These are phyloP conservation scores for Sarcophilus harrisii DNA, from an alignment of 2,797 vertebrate species.

Conservation along the genomic window DNA sequence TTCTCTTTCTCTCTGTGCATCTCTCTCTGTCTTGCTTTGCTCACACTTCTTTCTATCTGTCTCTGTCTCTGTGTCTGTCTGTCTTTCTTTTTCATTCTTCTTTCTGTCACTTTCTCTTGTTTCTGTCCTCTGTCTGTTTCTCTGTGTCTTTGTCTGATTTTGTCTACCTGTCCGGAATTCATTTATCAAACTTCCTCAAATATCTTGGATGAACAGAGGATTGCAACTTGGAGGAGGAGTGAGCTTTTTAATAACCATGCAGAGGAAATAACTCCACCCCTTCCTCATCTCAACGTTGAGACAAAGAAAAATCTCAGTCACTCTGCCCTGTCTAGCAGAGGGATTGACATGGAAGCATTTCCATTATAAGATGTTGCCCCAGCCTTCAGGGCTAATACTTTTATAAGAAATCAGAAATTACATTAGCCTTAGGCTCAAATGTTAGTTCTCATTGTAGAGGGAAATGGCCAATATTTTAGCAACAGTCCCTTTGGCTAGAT, in stretches of 20 bases:
- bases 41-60: neutral
- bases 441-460: neutral
- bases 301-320: neutral
- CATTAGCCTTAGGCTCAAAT: neutral
- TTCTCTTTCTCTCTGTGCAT: too few relatives aligned
- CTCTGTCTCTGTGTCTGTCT: neutral
- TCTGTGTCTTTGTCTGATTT: too few relatives aligned
- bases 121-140: too few relatives aligned
- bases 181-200: neutral
- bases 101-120: neutral
- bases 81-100: neutral
- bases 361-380: neutral
- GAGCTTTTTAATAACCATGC: neutral
- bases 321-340: neutral
- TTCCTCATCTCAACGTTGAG: neutral
- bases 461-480: conserved; percentile 6
- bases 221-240: neutral
- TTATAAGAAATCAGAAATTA: conserved; percentile 28
- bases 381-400: neutral
- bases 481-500: conserved; percentile 9
- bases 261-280: neutral
- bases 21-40: neutral
- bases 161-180: neutral
- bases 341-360: neutral
- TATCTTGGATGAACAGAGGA: neutral